A percentile compares a stretch with the other conserved stretches of the same genome.
These are phyloP conservation scores for Mechanitis messenoides DNA, from an alignment of 2,888 invertebrate genomes.

Conservation along the genomic window DNA sequence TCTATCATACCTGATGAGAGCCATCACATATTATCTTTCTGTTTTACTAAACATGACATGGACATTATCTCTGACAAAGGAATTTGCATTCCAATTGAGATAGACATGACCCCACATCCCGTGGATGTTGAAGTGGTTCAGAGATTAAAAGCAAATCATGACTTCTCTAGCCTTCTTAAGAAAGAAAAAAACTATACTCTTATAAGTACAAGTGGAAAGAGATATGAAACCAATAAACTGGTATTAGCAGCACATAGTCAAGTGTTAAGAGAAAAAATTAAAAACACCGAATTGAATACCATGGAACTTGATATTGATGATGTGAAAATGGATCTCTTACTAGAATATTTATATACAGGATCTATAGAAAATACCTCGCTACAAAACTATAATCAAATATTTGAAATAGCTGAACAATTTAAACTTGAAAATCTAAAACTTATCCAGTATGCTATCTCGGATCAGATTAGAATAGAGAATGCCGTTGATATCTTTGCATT, in stretches of 20 bases:
- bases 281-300: conserved; percentile 33
- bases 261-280: conserved; percentile 44
- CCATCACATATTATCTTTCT: conserved; percentile 50
- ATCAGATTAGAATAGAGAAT: conserved; percentile 50
- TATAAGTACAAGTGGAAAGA: conserved; percentile 41
- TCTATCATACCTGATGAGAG: conserved; percentile 42
- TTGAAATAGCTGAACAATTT: conserved; percentile 50
- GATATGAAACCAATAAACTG: conserved; percentile 52
- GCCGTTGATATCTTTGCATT: conserved; percentile 53
- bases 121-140: conserved; percentile 42
- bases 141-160: conserved; percentile 50
- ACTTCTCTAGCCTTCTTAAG: conserved; percentile 39
- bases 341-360: conserved; percentile 59
- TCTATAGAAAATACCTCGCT: conserved; percentile 46
- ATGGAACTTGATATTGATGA: conserved; percentile 47
- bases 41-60: conserved; percentile 39
- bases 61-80: conserved; percentile 31
- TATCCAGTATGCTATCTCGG: conserved; percentile 41
- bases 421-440: conserved; percentile 44
- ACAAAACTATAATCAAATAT: conserved; percentile 44
- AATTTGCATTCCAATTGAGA: conserved; percentile 50
- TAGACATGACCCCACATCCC: conserved; percentile 40
- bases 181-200: conserved; percentile 47
- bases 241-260: conserved; percentile 55
- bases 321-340: conserved; percentile 49